Conservation (phyloP, 2,888 invertebrate genomes). For the Malthinus flaveolus region DNA sequence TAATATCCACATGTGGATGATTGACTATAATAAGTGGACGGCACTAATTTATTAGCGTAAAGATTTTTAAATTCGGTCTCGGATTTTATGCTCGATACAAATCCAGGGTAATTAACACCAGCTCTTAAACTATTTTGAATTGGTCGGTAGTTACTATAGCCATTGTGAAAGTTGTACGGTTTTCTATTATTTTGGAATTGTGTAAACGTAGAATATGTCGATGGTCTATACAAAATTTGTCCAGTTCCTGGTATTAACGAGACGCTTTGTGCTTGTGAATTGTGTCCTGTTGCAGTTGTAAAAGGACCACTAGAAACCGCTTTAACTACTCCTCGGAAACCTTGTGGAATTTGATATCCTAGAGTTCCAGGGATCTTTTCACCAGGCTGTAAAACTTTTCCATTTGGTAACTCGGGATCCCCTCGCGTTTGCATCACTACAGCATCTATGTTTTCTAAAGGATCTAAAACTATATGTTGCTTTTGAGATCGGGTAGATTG, state of each 20-base stretch:
- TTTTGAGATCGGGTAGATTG: slow-evolving; percentile 61
- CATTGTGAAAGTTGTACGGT: slow-evolving; percentile 46
- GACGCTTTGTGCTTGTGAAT: slow-evolving; percentile 71
- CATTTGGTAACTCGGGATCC: slow-evolving; percentile 56
- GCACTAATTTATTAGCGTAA: slow-evolving; percentile 69
- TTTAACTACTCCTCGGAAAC: slow-evolving; percentile 68
- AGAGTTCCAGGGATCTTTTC: slow-evolving; percentile 68
- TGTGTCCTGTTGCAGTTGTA: slow-evolving; percentile 63
- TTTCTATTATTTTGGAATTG: slow-evolving; percentile 46
- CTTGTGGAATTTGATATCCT: slow-evolving; percentile 68
- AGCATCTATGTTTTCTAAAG: slow-evolving; percentile 62
- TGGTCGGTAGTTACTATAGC: slow-evolving; percentile 49
- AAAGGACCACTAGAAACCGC: slow-evolving; percentile 65
- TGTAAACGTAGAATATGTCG: slow-evolving; percentile 47
- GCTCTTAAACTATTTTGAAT: slow-evolving; percentile 47
- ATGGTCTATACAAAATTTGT: slow-evolving; percentile 45
- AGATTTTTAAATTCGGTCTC: slow-evolving; percentile 68
- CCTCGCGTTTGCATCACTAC: slow-evolving; percentile 63
- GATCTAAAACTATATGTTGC: slow-evolving; percentile 66
- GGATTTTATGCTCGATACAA: slow-evolving; percentile 79
- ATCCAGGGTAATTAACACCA: slow-evolving; percentile 61
- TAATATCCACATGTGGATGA: slow-evolving; percentile 87
- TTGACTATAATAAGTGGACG: slow-evolving; percentile 82
- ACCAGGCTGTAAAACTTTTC: slow-evolving; percentile 66
- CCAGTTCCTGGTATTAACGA: slow-evolving; percentile 50